These are phyloP conservation scores for Hydroisotoma schaefferi DNA, from an alignment of 2,888 invertebrate species.

Conservation along the genomic window DNA sequence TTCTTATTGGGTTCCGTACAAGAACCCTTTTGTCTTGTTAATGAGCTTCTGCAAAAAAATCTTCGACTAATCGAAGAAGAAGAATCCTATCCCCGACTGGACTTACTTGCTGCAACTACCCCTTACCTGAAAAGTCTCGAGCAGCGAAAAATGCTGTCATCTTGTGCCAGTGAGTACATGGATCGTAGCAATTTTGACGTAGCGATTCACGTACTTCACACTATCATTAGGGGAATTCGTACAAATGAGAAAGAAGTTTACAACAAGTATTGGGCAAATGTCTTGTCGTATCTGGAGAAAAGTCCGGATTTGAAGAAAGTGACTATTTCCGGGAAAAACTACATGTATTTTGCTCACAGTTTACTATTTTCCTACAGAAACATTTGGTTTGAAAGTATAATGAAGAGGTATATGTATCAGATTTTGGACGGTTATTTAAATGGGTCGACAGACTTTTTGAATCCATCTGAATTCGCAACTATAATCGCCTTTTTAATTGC, in stretches of 20 bases:
- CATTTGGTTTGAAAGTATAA: slow-evolving; percentile 21
- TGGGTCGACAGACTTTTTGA: slow-evolving; percentile 16
- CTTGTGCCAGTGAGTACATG: slow-evolving; percentile 19
- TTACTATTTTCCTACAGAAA: slow-evolving; percentile 22
- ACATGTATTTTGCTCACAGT: slow-evolving; percentile 29
- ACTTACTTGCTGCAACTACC: slow-evolving; percentile 25
- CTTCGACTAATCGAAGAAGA: slow-evolving; percentile 33
- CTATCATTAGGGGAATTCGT: slow-evolving; percentile 26
- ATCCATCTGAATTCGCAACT: slow-evolving; percentile 24
- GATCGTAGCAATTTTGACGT: slow-evolving; percentile 26
- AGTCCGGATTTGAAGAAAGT: slow-evolving; percentile 13
- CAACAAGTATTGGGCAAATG: slow-evolving; percentile 36
- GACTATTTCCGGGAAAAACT: slow-evolving; percentile 27
- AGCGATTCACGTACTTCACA: slow-evolving; percentile 14
- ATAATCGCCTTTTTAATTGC: slow-evolving; percentile 26
- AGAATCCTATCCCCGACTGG: slow-evolving; percentile 25
- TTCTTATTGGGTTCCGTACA: slow-evolving; percentile 20
- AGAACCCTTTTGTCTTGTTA: slow-evolving; percentile 33
- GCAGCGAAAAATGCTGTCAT: slow-evolving; percentile 27
- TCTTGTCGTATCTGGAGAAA: slow-evolving; percentile 4
- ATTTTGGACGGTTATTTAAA: slow-evolving; percentile 24
- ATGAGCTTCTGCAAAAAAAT: slow-evolving; percentile 27
- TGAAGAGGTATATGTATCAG: slow-evolving; percentile 22
- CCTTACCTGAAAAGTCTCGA: slow-evolving; percentile 25
- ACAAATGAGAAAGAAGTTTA: slow-evolving; percentile 20